A percentile compares a stretch with the other conserved stretches of the same genome.
Conservation (phyloP, 2,888 invertebrate genomes). For the Melinaea marsaeus region DNA sequence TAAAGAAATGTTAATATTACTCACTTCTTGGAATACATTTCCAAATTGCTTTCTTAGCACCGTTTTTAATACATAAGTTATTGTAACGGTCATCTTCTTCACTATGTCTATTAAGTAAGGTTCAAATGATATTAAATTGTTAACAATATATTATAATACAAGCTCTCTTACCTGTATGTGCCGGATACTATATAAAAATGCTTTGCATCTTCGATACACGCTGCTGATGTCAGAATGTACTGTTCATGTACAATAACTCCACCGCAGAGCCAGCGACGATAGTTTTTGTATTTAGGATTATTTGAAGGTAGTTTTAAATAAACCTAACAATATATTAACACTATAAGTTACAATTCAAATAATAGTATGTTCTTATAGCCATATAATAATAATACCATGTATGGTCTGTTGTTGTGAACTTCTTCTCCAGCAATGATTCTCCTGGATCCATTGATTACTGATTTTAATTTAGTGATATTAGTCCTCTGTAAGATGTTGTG, state of each 20-base stretch:
- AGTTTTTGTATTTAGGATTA: conserved; percentile 50
- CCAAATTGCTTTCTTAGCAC: conserved; percentile 66
- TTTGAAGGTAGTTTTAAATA: conserved; percentile 52
- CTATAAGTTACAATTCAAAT: background rate
- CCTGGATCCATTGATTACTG: conserved; percentile 46
- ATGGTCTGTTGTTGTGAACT: conserved; percentile 45
- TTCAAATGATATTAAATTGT: background rate
- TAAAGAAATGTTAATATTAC: conserved; percentile 24
- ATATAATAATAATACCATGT: conserved; percentile 47
- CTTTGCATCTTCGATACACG: conserved; percentile 63
- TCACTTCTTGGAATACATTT: conserved; percentile 70
- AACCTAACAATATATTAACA: conserved; percentile 40
- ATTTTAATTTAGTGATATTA: conserved; percentile 41
- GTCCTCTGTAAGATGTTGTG: conserved; percentile 42
- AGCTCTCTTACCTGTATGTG: conserved; percentile 52
- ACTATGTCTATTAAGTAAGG: conserved; percentile 44
- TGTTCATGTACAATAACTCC: conserved; percentile 63
- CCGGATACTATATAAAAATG: conserved; percentile 66
- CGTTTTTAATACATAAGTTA: conserved; percentile 63
- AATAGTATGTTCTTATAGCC: background rate
- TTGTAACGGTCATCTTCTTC: conserved; percentile 60
- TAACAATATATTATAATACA: conserved; percentile 37
- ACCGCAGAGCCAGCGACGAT: conserved; percentile 58
- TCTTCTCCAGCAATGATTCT: conserved; percentile 52
- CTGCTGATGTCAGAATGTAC: conserved; percentile 62